phyloP scores from a whole-genome alignment of 2,113 vertebrate genomes.

The Anarhynchus alexandrinus region DNA sequence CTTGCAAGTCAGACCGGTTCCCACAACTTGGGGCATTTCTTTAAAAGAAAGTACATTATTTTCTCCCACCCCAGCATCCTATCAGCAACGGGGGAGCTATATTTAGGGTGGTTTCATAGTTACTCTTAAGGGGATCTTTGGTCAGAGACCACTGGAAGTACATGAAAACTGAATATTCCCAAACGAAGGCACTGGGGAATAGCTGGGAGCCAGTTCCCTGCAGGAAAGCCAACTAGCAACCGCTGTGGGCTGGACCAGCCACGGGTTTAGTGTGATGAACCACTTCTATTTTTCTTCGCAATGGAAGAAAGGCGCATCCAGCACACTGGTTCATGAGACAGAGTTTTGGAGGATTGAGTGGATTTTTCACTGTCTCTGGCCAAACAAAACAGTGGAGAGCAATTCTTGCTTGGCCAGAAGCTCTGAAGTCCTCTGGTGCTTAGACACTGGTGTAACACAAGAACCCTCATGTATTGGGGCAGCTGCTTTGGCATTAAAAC shows the following conservation, averaged over 20 bases:
- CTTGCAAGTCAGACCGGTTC: background rate
- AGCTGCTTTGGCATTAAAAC: background rate
- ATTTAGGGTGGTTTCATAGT: background rate
- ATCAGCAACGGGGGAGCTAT: background rate
- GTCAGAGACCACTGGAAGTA: background rate
- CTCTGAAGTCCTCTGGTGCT: background rate
- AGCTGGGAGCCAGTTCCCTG: background rate
- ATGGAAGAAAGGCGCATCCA: background rate
- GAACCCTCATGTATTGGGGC: background rate
- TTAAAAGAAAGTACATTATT: background rate
- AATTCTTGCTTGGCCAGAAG: background rate
- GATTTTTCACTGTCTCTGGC: background rate
- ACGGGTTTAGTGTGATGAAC: background rate
- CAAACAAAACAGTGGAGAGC: background rate
- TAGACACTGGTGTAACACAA: background rate
- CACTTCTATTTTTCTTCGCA: background rate
- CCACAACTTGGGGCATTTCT: slow-evolving; percentile 13
- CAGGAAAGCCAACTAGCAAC: background rate
- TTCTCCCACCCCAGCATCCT: background rate
- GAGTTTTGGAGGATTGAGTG: background rate
- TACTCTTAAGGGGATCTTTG: background rate
- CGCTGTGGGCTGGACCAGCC: background rate
- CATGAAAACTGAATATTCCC: background rate
- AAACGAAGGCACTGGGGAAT: background rate
- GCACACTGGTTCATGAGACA: background rate